Percentiles rank a stretch among this genome's conserved stretches.
phyloP scores from a whole-genome alignment of 2,797 vertebrate species.

The Sciurus vulgaris region DNA sequence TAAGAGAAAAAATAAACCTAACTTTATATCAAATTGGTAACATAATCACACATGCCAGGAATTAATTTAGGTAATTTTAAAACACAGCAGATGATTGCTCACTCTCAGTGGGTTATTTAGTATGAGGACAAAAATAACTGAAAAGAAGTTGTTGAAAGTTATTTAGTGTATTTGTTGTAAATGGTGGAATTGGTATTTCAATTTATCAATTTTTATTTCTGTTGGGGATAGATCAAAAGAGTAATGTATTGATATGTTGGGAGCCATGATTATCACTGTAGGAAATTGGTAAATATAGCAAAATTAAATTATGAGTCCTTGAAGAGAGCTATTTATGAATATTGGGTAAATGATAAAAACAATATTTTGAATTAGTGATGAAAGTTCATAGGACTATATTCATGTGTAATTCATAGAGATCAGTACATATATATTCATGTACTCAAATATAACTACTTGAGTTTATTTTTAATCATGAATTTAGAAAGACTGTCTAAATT shows the following conservation, averaged over 20 bases:
- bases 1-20: background rate
- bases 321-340: background rate
- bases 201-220: background rate
- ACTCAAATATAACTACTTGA: background rate
- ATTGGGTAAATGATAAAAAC: slow-evolving; percentile 9
- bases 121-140: background rate
- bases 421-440: background rate
- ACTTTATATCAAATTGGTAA: background rate
- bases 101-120: background rate
- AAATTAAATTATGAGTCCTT: background rate
- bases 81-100: background rate
- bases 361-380: background rate
- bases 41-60: background rate
- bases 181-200: background rate
- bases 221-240: background rate
- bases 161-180: background rate
- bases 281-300: background rate
- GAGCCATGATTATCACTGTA: background rate
- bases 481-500: background rate
- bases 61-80: background rate
- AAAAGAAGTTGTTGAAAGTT: background rate
- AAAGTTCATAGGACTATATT: background rate
- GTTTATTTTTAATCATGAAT: background rate
- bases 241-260: background rate
- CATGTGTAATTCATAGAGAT: too few species aligned